phyloP scores from a whole-genome alignment of 2,113 vertebrate genomes.

The Scytalopus superciliaris region DNA sequence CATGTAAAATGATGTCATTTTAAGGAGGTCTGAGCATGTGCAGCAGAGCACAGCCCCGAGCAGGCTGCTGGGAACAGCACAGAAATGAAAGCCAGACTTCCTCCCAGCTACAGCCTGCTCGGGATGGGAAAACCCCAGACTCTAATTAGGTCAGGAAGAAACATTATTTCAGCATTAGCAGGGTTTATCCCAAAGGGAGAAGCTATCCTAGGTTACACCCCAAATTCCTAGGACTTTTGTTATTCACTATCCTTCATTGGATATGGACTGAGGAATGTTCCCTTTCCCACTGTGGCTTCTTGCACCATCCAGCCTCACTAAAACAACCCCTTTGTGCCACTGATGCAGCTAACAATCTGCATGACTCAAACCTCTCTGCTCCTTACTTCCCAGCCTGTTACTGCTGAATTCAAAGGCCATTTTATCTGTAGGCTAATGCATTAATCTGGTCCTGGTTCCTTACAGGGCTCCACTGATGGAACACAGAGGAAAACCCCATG shows the following conservation, averaged over 20 bases:
- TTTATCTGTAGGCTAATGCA: neutral
- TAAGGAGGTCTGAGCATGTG: constrained; percentile 39
- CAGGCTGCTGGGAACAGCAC: constrained; percentile 31
- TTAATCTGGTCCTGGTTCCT: neutral
- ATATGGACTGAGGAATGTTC: neutral
- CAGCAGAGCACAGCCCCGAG: neutral
- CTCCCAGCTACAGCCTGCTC: constrained; percentile 22
- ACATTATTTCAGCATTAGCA: constrained; percentile 63
- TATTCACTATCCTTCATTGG: neutral
- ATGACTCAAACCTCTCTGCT: neutral
- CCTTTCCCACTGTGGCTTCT: neutral
- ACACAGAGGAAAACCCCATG: neutral
- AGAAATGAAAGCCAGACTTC: constrained; percentile 68
- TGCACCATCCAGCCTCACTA: neutral
- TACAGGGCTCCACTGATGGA: neutral
- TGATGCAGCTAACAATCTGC: neutral
- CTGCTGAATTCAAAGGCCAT: neutral
- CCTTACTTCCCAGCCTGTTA: neutral
- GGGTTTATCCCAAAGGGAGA: constrained; percentile 63
- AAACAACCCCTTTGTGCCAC: neutral
- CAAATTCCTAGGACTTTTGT: constrained; percentile 21
- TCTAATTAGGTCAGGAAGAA: constrained; percentile 60
- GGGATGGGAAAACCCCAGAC: constrained; percentile 61
- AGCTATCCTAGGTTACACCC: constrained; percentile 46
- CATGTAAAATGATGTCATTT: constrained; percentile 38